These are phyloP conservation scores for Lysandra coridon DNA, from an alignment of 2,888 invertebrate genomes.

Conservation along the genomic window DNA sequence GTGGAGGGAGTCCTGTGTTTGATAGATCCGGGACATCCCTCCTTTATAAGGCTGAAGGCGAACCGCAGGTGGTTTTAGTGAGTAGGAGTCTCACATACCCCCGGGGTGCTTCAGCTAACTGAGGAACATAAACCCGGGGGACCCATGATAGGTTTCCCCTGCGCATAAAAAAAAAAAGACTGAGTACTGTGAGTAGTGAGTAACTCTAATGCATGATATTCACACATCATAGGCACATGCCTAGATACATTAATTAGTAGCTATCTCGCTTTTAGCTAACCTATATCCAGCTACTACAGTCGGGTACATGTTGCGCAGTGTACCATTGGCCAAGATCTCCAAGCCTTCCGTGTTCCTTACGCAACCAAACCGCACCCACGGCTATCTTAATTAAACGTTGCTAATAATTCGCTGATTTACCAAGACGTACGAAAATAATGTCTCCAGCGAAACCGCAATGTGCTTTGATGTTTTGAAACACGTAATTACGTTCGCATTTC, in stretches of 20 bases:
- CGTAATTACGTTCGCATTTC: neutral
- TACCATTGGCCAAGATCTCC: conserved; percentile 72
- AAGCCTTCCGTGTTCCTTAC: conserved; percentile 66
- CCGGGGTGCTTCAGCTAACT: no score
- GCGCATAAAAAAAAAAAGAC: no score
- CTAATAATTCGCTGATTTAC: conserved; percentile 46
- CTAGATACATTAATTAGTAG: neutral
- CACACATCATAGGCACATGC: no score
- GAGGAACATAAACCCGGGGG: no score
- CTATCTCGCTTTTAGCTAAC: neutral
- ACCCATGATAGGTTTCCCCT: no score
- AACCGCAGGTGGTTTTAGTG: no score
- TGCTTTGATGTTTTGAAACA: conserved; percentile 11
- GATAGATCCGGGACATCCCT: no score
- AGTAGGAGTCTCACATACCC: no score
- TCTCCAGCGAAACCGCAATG: conserved; percentile 27
- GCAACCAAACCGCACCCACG: conserved; percentile 43
- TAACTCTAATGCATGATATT: neutral
- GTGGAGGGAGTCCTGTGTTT: no score
- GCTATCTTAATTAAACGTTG: conserved; percentile 38
- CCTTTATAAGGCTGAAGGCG: no score
- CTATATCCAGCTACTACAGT: conserved; percentile 6
- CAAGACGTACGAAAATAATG: conserved; percentile 25
- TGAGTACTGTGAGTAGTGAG: no score
- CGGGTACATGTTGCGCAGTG: conserved; percentile 47